A percentile compares a stretch with the other conserved stretches of the same genome.
These are phyloP conservation scores for Elephas maximus DNA, from an alignment of 2,113 vertebrate genomes.

Conservation along the genomic window DNA sequence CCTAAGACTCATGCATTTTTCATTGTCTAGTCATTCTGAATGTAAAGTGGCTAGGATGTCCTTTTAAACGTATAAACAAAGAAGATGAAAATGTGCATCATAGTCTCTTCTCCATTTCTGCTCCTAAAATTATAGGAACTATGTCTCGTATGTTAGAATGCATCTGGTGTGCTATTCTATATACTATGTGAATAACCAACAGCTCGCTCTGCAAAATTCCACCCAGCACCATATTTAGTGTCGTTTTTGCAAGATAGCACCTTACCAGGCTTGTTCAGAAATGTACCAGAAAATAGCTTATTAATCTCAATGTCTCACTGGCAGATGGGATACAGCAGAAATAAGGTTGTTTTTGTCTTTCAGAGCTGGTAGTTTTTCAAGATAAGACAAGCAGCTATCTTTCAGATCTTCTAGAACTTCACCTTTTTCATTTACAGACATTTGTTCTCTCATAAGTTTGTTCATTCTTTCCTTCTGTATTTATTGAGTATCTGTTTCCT, in stretches of 20 bases:
- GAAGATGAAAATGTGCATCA: conserved; percentile 72
- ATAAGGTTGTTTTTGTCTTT: conserved; percentile 57
- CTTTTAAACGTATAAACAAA: conserved; percentile 79
- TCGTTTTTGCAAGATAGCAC: conserved; percentile 76
- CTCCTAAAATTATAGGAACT: conserved; percentile 77
- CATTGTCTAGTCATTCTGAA: conserved; percentile 79
- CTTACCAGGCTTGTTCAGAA: conserved; percentile 73
- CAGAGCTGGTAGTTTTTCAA: conserved; percentile 54
- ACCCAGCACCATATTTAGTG: conserved; percentile 67
- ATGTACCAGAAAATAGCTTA: conserved; percentile 70
- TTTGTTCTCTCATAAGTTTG: background rate
- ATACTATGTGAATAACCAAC: conserved; percentile 70
- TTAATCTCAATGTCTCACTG: conserved; percentile 79
- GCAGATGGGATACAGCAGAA: conserved; percentile 68
- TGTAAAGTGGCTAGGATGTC: conserved; percentile 76
- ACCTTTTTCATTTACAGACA: background rate
- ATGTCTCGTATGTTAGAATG: conserved; percentile 66
- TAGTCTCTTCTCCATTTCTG: conserved; percentile 71
- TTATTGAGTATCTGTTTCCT: conserved; percentile 45
- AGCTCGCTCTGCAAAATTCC: conserved; percentile 63
- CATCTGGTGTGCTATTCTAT: conserved; percentile 73
- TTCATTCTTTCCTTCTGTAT: conserved; percentile 20
- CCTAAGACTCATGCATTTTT: conserved; percentile 80
- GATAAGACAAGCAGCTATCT: conserved; percentile 21
- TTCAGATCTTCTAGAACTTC: background rate